These are phyloP conservation scores for Encarsia formosa DNA, from an alignment of 2,888 invertebrate genomes.

Conservation along the genomic window DNA sequence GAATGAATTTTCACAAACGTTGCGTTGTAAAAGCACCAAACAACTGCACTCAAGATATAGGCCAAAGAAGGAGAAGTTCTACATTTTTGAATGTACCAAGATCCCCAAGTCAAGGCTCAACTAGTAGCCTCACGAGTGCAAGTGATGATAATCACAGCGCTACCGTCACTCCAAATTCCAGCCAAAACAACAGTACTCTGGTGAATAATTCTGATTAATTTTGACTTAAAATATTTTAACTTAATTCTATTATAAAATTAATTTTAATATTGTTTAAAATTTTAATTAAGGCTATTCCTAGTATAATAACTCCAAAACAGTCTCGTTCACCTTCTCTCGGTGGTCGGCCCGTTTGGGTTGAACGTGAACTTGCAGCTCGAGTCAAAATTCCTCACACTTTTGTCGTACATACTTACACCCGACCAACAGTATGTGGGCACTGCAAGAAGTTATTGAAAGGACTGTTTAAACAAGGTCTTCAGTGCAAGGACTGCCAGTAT, in stretches of 20 bases:
- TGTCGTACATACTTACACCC: conserved; percentile 92
- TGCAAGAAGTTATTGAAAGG: conserved; percentile 95
- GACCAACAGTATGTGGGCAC: conserved; percentile 93
- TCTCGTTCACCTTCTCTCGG: conserved; percentile 69
- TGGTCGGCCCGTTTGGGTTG: conserved; percentile 67
- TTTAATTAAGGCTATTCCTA: conserved; percentile 45
- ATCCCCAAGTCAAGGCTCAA: conserved; percentile 73
- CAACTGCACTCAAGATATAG: conserved; percentile 72
- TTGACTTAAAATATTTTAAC: not conserved
- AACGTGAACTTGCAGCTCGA: conserved; percentile 61
- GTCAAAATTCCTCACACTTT: conserved; percentile 91
- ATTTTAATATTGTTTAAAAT: not conserved
- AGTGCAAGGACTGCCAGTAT: conserved; percentile 96
- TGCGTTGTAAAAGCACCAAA: conserved; percentile 96
- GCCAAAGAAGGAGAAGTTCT: conserved; percentile 45
- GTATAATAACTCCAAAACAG: conserved; percentile 53
- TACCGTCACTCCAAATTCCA: conserved; percentile 49
- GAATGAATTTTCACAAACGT: conserved; percentile 96
- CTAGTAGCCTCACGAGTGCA: conserved; percentile 61
- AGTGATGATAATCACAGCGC: conserved; percentile 55
- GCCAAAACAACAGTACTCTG: conserved; percentile 65
- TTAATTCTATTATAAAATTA: conserved; percentile 3
- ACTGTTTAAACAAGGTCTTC: conserved; percentile 92
- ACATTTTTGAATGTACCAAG: conserved; percentile 52
- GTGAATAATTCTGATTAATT: conserved; percentile 56